Percentiles rank a stretch among this genome's conserved stretches.
phyloP scores from a whole-genome alignment of 2,113 vertebrate species.

The Osmerus mordax region DNA sequence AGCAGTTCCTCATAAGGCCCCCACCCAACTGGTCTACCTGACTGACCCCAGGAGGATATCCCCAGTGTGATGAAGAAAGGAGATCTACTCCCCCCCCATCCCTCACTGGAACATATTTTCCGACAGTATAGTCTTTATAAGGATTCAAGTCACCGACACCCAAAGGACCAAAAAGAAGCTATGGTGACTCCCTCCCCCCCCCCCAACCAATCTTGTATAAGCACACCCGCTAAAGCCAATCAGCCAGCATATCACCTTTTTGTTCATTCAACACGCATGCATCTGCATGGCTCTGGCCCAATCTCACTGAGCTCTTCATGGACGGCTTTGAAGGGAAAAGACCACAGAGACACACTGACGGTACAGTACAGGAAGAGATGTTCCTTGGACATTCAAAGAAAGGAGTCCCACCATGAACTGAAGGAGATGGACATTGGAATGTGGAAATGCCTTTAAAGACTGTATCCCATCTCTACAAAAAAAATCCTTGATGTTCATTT shows the following conservation, averaged over 20 bases:
- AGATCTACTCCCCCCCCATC: slow-evolving; percentile 4
- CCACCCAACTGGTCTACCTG: slow-evolving; percentile 18
- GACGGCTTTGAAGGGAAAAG: slow-evolving; percentile 11
- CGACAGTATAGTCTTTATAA: not conserved
- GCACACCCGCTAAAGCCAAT: slow-evolving; percentile 48
- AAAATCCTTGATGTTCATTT: slow-evolving; percentile 22
- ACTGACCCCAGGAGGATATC: slow-evolving; percentile 27
- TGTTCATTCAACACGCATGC: slow-evolving; percentile 50
- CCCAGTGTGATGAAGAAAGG: slow-evolving; percentile 26
- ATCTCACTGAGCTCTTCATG: slow-evolving; percentile 17
- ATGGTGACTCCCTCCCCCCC: slow-evolving; percentile 9
- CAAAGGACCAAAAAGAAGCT: slow-evolving; percentile 18
- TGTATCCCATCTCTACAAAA: slow-evolving; percentile 34
- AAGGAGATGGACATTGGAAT: slow-evolving; percentile 23
- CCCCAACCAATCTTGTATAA: slow-evolving; percentile 25
- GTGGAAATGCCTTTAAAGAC: slow-evolving; percentile 45
- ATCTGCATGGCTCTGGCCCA: slow-evolving; percentile 56
- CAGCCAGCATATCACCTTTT: slow-evolving; percentile 16
- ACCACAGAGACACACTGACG: slow-evolving; percentile 12
- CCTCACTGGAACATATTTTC: slow-evolving; percentile 16
- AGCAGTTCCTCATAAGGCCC: slow-evolving; percentile 64
- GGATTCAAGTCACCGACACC: slow-evolving; percentile 12
- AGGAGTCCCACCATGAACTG: slow-evolving; percentile 36
- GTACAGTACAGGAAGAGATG: slow-evolving; percentile 17
- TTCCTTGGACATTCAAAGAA: not conserved